A percentile compares a stretch with the other conserved stretches of the same genome.
Conservation (phyloP, 2,797 vertebrate species). For the Salmo trutta region DNA sequence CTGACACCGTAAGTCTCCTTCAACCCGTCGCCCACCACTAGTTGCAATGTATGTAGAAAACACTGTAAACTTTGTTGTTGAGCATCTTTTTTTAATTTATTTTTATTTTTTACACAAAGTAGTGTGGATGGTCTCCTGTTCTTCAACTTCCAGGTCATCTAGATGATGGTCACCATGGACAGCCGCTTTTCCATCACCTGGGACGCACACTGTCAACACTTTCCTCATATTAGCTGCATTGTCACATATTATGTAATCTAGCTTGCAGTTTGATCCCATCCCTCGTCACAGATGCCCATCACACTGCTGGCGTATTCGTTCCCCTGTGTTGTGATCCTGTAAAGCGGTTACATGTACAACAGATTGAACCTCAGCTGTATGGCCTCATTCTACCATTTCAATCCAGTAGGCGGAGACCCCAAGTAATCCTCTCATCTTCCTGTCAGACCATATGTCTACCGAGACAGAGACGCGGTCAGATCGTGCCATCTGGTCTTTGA, state of each 20-base stretch:
- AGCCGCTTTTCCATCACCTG: background rate
- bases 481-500: background rate
- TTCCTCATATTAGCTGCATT: background rate
- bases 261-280: constrained; percentile 17
- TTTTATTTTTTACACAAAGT: no score
- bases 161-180: no score
- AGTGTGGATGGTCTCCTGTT: no score
- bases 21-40: background rate
- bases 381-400: background rate
- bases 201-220: no score
- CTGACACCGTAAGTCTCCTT: background rate
- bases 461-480: background rate
- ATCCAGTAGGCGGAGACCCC: background rate
- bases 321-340: constrained; percentile 20
- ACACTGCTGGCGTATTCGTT: background rate
- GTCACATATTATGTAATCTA: constrained; percentile 26
- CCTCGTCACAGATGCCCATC: constrained; percentile 11
- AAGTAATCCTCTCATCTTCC: background rate
- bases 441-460: background rate
- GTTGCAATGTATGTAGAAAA: no score
- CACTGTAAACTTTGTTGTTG: no score
- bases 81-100: no score
- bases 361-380: constrained; percentile 23
- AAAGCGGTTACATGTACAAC: constrained; percentile 21
- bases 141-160: no score